Base-by-base conservation (phyloP, 2,797 vertebrate genomes). In the Pseudomugil tenellus region DNA sequence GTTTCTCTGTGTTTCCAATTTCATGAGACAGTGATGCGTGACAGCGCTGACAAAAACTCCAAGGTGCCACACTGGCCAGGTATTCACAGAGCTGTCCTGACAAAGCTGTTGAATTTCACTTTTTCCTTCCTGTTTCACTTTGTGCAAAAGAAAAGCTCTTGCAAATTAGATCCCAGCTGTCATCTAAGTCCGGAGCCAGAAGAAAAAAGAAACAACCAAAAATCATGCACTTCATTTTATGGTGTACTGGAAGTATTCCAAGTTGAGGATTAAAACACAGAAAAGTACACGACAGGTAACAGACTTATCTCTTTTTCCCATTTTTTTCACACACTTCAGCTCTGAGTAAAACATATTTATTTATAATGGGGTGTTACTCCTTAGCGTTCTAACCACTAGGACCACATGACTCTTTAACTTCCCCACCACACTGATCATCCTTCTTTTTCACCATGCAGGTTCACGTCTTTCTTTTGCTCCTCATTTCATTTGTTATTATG, bases 1-100 rank as follows among this genome's bases (percentile, higher is more conserved):
- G 84, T 87, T 92, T 87, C 87, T 83, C 81, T 79, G 77, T 86
- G 88, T 92, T 91, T 93, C 89, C 91, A 92, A 93, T 92, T 93
- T 93, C 88, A 84, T 79, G 89, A 91, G 90, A 92, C 89, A 85
- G 77, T 90, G 91, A 92, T 88, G 91, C 89, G 82, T 92, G 89
- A 91, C 91, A 88, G 89, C 69, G 43, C 79, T 86, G 92, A 90
- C 91, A 84, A 86, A 86, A 89, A 88, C 73, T 91, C 84, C 67
- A 79, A 84, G 81, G 86, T 79, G 72, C 82, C 46, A 58, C 67
- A 49, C 78, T 78, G 84, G 69, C 79, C 81, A 84, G 84, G 85
- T 86, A 80, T 85, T 87, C 83, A 76, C 63, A 14, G 77, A 84
- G 83, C 83, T 58, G n/a, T 79, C 84, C 87, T 87, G 86, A 88